phyloP scores from a whole-genome alignment of 2,797 vertebrate species.

The Vultur gryphus region DNA sequence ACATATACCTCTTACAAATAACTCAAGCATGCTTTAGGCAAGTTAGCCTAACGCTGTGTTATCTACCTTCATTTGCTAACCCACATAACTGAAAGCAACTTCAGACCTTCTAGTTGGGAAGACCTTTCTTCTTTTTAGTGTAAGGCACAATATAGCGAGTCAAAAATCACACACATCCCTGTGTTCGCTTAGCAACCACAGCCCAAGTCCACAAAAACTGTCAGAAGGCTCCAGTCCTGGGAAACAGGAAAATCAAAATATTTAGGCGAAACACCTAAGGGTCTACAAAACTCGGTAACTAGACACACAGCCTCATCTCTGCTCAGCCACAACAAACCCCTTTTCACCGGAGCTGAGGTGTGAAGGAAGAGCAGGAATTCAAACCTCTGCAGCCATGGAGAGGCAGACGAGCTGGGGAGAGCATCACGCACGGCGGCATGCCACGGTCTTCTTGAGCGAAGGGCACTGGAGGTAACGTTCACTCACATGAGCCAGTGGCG shows the following conservation, averaged over 20 bases:
- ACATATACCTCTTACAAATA: background rate
- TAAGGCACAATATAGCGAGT: background rate
- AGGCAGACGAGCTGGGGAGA: background rate
- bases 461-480: background rate
- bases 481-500: background rate
- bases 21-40: background rate
- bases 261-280: background rate
- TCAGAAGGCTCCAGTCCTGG: background rate
- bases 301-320: background rate
- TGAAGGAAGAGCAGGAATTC: background rate
- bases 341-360: background rate
- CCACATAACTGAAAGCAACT: background rate
- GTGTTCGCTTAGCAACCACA: background rate
- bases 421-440: fast-evolving
- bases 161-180: background rate
- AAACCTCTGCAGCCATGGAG: background rate
- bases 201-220: background rate
- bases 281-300: background rate
- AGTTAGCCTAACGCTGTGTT: background rate
- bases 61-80: background rate
- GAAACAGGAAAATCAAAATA: background rate
- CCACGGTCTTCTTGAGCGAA: background rate
- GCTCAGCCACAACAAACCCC: background rate
- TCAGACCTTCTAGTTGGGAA: background rate
- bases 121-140: background rate